Evolutionary conservation across 2,888 invertebrate species (phyloP), one percentile per base, ranked within the genome.

Genomic region (Protophormia terraenovae): DNA sequence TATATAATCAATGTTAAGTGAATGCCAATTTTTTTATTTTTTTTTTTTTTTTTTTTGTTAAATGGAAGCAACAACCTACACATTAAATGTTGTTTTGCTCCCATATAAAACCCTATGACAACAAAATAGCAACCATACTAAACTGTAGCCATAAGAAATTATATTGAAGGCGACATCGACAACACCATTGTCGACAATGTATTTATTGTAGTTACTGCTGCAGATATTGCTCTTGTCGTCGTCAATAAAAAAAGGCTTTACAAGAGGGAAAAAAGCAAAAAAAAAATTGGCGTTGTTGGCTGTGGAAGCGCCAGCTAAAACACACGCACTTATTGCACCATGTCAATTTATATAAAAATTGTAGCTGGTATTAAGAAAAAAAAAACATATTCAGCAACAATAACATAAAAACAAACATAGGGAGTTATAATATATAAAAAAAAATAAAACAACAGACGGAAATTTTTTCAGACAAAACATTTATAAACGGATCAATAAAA

Each of bases 1-100:
- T n/a, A n/a, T n/a, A n/a, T 38, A 77, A 71, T 78, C 72, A 78
- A 72, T 75, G 79, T 84, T 75, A 79, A 84, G 79, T 84, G 69
- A 84, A 84, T 84, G 79, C 69, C 69, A 79, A 71, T 75, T 64
- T 79, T 69, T 67, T 76, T 4, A 8, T 6, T 47, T 66, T 53
- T 24, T 35, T 19, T 24, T 19, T 32, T 69, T n/a, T 47, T 24
- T 32, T 71, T 73, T 27, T 8, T 66, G 29, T 50, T 79, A 83
- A 86, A 84, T 86, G 83, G 80, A 81, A 86, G 80, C 83, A 83
- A 72, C 83, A 81, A 19, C 86, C 86, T 81, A 86, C 86, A 86
- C 83, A 78, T 29, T 67, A 81, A 67, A 72, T 77, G 53, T 62
- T 64, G 84, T 73, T 72, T 75, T 73, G 73, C 71, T 76, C 58